These are phyloP conservation scores for Cherax destructor DNA, from an alignment of 1,140 invertebrate genomes.

Conservation along the genomic window DNA sequence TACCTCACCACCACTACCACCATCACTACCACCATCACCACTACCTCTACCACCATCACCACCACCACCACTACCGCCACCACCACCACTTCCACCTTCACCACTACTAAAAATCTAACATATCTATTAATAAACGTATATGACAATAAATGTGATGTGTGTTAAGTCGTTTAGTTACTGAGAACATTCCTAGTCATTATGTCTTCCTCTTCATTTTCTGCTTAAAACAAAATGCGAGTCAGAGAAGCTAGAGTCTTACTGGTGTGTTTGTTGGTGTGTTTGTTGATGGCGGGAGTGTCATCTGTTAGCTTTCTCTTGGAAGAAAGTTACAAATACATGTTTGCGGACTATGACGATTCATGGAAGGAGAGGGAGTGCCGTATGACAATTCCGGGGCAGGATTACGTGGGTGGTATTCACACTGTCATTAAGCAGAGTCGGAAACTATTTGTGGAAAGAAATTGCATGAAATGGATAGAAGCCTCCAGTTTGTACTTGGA, in stretches of 20 bases:
- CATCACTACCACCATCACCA: too few species aligned
- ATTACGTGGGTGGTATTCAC: background rate
- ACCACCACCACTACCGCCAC: background rate
- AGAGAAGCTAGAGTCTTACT: background rate
- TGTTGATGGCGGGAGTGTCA: too few species aligned
- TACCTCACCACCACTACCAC: too few species aligned
- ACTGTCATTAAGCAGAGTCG: too few species aligned
- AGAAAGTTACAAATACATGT: background rate
- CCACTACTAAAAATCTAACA: background rate
- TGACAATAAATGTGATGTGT: background rate
- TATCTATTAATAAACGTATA: background rate
- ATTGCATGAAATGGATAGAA: too few species aligned
- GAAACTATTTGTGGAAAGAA: too few species aligned
- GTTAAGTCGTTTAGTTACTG: background rate
- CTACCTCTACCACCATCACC: too few species aligned
- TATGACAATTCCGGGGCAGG: background rate
- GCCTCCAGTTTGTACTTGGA: too few species aligned
- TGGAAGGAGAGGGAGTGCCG: background rate
- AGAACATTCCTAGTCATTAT: background rate
- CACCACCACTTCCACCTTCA: slow-evolving; percentile 5
- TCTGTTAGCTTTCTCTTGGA: background rate
- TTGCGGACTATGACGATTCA: background rate
- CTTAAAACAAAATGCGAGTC: background rate
- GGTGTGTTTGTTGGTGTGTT: background rate
- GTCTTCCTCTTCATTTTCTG: background rate